phyloP scores from a whole-genome alignment of 2,113 vertebrate genomes.

The Sapajus apella region DNA sequence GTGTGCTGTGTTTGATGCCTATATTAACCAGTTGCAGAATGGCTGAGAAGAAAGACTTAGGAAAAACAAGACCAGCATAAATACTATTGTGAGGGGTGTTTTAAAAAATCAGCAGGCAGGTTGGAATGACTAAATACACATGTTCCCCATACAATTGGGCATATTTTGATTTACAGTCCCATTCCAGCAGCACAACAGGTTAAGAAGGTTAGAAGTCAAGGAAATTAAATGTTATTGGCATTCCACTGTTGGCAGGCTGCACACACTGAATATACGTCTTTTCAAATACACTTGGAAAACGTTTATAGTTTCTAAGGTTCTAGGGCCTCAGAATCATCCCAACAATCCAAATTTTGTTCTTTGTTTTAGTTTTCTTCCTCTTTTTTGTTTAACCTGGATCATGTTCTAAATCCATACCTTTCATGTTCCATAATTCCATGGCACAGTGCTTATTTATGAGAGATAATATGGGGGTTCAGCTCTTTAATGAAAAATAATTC shows the following conservation, averaged over 20 bases:
- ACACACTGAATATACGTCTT: slow-evolving; percentile 79
- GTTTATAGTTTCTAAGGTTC: slow-evolving; percentile 74
- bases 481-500: not conserved
- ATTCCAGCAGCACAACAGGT: slow-evolving; percentile 80
- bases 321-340: slow-evolving; percentile 76
- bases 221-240: slow-evolving; percentile 86
- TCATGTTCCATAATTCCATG: not conserved
- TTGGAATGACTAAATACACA: slow-evolving; percentile 81
- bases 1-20: slow-evolving; percentile 78
- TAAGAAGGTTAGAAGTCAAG: slow-evolving; percentile 86
- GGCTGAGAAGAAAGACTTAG: slow-evolving; percentile 76
- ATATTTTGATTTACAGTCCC: slow-evolving; percentile 82
- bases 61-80: slow-evolving; percentile 80
- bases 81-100: slow-evolving; percentile 80
- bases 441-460: not conserved
- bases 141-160: slow-evolving; percentile 77
- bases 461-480: not conserved
- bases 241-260: slow-evolving; percentile 79
- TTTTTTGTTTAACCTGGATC: slow-evolving; percentile 51
- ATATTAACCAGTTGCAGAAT: slow-evolving; percentile 77
- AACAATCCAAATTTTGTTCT: not conserved
- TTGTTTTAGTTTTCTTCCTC: slow-evolving; percentile 55
- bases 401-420: not conserved
- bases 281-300: slow-evolving; percentile 82
- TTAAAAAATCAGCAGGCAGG: slow-evolving; percentile 82